Base-by-base conservation (phyloP, 1,140 invertebrate genomes). In the Trachymyrmex septentrionalis region DNA sequence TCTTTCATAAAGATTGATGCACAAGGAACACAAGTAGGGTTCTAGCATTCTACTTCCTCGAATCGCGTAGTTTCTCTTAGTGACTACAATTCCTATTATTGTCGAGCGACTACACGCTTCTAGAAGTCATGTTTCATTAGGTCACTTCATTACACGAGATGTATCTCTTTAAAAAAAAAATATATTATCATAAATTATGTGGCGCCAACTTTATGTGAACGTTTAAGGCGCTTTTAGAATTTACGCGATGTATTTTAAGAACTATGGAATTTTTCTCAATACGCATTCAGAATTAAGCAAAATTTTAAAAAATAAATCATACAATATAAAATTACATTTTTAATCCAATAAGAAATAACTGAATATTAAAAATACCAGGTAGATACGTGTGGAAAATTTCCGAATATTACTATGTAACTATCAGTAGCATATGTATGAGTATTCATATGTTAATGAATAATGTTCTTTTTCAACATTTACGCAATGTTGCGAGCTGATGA, bases 381-480 rank as follows among this genome's bases (percentile, higher is more conserved):
- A 38, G 38, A 12, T 44, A 21, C 1, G 10, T 0, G 5, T 48
- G 27, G 38, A 61, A 73, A 80, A 80, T 38, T 53, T 44, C 4
- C 12, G 2, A 82, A 30, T 61, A 61, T 73, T 21, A 57, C 38
- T 44, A 38, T 9, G 21, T n/a, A 7, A 55, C 44, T 14, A n/a
- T 34, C 24, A 61, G 24, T 0, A 48, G 14, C 24, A 48, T n/a
- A n/a, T n/a, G 27, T 27, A 6, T 50, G 19, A 82, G 24, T 82
- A 34, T 61, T 27, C 16, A 73, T 59, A 61, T 82, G 24, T 21
- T 82, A 82, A 73, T 73, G 24, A 73, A 48, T 82, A 82, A 73
- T 73, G 24, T 61, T 59, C 38, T 81, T 81, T 81, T 73, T 57
- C 24, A 73, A 34, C 12, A 59, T 73, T 61, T 34, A 44, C 9